phyloP scores from a whole-genome alignment of 2,113 vertebrate species.

The Heterotilapia buettikoferi region DNA sequence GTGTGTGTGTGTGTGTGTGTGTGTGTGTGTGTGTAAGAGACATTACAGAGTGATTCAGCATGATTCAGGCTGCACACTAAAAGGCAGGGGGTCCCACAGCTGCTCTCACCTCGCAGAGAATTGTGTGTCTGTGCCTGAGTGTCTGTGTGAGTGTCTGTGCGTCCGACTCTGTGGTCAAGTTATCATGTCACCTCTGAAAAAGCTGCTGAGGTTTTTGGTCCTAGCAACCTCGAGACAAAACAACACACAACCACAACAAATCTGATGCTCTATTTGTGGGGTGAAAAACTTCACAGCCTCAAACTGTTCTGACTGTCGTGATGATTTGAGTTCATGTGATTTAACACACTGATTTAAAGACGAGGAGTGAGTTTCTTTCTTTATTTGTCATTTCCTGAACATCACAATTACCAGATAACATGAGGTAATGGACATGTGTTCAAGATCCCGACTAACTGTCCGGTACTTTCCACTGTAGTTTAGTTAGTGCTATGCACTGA shows the following conservation, averaged over 20 bases:
- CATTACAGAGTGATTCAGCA: constrained; percentile 31
- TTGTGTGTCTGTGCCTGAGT: not conserved
- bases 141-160: not conserved
- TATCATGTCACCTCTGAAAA: not conserved
- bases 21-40: not conserved
- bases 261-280: not conserved
- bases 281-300: not conserved
- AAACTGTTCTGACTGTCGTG: too few species aligned
- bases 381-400: not conserved
- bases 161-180: not conserved
- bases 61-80: constrained; percentile 27
- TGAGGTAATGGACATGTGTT: not conserved
- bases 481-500: not conserved
- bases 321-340: not conserved
- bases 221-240: constrained; percentile 45
- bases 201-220: constrained; percentile 8
- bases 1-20: not conserved
- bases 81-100: constrained; percentile 10
- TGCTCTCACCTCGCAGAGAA: constrained; percentile 12
- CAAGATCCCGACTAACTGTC: not conserved
- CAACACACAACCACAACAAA: constrained; percentile 1
- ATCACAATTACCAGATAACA: not conserved
- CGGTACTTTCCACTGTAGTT: not conserved
- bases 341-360: not conserved
- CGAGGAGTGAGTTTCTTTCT: not conserved